Conservation (phyloP, 2,888 invertebrate genomes). For the Noctuana brunneofusca region DNA sequence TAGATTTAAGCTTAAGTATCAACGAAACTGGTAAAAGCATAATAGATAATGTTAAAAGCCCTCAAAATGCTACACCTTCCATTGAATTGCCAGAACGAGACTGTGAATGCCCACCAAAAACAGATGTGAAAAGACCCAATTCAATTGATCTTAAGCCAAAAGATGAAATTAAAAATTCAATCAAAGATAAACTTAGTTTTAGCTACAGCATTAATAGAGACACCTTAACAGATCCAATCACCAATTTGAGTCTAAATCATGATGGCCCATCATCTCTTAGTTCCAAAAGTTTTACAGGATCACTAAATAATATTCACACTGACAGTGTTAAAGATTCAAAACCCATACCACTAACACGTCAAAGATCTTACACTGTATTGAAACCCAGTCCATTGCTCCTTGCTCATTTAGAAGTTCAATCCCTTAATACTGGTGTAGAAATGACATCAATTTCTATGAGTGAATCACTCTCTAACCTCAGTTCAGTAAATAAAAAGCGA, state of each 20-base stretch:
- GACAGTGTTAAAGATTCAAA: conserved; percentile 56
- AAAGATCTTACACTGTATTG: conserved; percentile 90
- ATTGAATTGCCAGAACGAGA: conserved; percentile 68
- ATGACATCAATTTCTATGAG: conserved; percentile 79
- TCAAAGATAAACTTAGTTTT: conserved; percentile 44
- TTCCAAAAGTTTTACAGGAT: conserved; percentile 73
- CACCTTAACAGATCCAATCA: conserved; percentile 45
- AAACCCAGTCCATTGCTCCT: conserved; percentile 89
- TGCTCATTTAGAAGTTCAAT: conserved; percentile 83
- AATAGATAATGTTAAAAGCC: conserved; percentile 40
- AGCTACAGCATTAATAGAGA: conserved; percentile 49
- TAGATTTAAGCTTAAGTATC: conserved; percentile 63
- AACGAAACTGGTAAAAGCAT: conserved; percentile 51
- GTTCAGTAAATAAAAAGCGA: conserved; percentile 61
- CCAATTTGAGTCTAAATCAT: conserved; percentile 47
- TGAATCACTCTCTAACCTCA: conserved; percentile 69
- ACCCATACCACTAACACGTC: conserved; percentile 80
- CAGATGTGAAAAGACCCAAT: conserved; percentile 20
- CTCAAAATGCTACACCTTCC: conserved; percentile 36
- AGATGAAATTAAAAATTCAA: conserved; percentile 10
- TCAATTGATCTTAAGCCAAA: conserved; percentile 22
- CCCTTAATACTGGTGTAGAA: conserved; percentile 71
- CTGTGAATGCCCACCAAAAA: conserved; percentile 47
- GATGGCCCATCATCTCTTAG: conserved; percentile 62
- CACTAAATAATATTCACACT: conserved; percentile 70